Conservation (phyloP, 2,888 invertebrate species). For the Andrena camellia region DNA sequence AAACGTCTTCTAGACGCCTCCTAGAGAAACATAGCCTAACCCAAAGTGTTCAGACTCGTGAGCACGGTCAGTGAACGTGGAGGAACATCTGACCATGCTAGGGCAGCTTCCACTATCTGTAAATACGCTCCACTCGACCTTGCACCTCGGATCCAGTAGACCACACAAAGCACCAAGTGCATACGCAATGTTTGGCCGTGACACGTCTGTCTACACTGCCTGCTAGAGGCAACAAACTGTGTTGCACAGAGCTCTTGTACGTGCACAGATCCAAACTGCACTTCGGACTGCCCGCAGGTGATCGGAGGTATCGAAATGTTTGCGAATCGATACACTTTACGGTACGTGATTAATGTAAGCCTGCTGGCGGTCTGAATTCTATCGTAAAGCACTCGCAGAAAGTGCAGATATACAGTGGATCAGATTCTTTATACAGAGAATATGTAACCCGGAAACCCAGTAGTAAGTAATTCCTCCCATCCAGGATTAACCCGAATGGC, state of each 20-base stretch:
- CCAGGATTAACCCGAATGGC: background rate
- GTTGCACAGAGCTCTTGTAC: constrained; percentile 38
- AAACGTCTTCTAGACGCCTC: constrained; percentile 20
- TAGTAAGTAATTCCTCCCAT: constrained; percentile 35
- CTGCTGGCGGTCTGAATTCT: background rate
- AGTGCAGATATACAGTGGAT: background rate
- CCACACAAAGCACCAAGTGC: constrained; percentile 62
- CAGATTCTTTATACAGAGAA: background rate
- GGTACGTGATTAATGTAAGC: too few relatives aligned
- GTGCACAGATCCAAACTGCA: constrained; percentile 32
- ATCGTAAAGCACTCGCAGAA: background rate
- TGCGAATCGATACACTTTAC: too few relatives aligned
- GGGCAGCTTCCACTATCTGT: constrained; percentile 33
- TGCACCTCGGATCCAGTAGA: constrained; percentile 60
- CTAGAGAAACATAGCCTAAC: constrained; percentile 29
- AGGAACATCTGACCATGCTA: constrained; percentile 16
- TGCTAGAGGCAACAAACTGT: constrained; percentile 50
- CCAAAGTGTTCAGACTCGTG: background rate
- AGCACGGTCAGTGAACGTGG: background rate
- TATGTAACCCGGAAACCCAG: background rate
- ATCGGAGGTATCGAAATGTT: background rate
- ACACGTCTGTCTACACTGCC: constrained; percentile 51
- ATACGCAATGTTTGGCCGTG: constrained; percentile 56
- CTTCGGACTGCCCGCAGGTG: background rate
- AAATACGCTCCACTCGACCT: constrained; percentile 52